These are phyloP conservation scores for Tigriopus californicus DNA, from an alignment of 2,888 invertebrate species.

Conservation along the genomic window DNA sequence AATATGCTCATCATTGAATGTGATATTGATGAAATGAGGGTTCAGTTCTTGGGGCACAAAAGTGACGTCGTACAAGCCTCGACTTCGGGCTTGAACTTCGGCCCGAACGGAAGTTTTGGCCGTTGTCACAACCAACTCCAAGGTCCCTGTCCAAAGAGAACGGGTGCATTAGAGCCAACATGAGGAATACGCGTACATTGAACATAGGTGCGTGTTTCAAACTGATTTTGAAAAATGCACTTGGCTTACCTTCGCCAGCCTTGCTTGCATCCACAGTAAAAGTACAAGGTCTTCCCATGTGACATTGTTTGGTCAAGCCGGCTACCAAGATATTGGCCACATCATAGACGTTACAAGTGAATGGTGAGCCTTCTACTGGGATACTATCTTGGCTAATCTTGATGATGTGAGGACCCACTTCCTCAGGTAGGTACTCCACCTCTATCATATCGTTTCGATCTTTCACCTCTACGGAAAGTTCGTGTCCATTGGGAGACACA, in stretches of 20 bases:
- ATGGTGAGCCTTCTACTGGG: constrained; percentile 65
- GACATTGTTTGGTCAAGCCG: constrained; percentile 28
- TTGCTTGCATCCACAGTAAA: constrained; percentile 86
- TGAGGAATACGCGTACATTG: background rate
- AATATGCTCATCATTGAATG: constrained; percentile 78
- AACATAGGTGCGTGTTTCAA: background rate
- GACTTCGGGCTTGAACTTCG: constrained; percentile 51
- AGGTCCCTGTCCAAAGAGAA: constrained; percentile 37
- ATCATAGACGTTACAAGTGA: constrained; percentile 83
- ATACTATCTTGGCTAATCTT: constrained; percentile 48
- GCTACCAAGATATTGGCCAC: constrained; percentile 40
- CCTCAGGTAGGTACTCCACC: constrained; percentile 59
- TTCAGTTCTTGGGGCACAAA: constrained; percentile 76
- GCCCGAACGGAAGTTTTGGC: constrained; percentile 74
- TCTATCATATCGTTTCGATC: constrained; percentile 45
- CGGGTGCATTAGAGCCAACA: background rate
- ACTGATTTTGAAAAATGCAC: background rate
- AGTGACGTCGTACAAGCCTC: constrained; percentile 77
- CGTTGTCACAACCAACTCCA: constrained; percentile 77
- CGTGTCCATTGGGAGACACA: constrained; percentile 63
- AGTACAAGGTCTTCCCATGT: constrained; percentile 66
- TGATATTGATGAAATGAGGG: constrained; percentile 76
- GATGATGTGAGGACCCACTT: constrained; percentile 69
- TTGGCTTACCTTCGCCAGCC: constrained; percentile 65
- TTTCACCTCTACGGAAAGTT: constrained; percentile 49